Percentiles rank a stretch among this genome's conserved stretches.
Evolutionary conservation across 2,888 invertebrate species (phyloP).

Genomic region (Pollenia amentaria): DNA sequence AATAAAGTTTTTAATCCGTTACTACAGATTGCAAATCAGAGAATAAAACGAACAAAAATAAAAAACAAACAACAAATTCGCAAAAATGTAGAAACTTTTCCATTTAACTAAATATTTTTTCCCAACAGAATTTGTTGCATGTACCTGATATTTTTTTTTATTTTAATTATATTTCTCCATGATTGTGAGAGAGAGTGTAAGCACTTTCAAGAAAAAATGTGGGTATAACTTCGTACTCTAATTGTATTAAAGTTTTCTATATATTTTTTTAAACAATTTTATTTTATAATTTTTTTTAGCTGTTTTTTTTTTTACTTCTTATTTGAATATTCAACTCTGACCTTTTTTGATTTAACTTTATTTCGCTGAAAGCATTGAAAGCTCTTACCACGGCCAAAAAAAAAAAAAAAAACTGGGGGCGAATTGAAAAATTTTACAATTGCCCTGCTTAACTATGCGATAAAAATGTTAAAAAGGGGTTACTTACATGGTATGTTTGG

Average conservation of each 20-base stretch:
- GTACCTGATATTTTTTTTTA: conserved; percentile 27
- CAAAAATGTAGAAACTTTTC: conserved; percentile 49
- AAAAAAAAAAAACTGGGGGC: neutral
- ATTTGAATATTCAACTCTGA: conserved; percentile 45
- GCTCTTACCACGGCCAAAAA: conserved; percentile 2
- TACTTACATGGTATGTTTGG: too few relatives aligned
- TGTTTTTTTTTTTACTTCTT: conserved; percentile 22
- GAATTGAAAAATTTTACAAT: conserved; percentile 1
- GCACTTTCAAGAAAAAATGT: conserved; percentile 16
- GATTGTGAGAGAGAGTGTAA: neutral
- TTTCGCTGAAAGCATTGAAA: conserved; percentile 50
- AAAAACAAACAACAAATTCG: conserved; percentile 39
- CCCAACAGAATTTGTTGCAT: conserved; percentile 49
- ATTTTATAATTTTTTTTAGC: conserved; percentile 52
- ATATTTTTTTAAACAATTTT: conserved; percentile 20
- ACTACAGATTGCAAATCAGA: conserved; percentile 30
- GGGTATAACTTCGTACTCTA: conserved; percentile 34
- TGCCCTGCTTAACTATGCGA: conserved; percentile 2
- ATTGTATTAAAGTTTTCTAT: conserved; percentile 43
- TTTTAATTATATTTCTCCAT: conserved; percentile 6
- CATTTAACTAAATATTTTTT: conserved; percentile 35
- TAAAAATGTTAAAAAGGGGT: neutral
- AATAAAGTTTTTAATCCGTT: conserved; percentile 37
- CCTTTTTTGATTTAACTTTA: conserved; percentile 50
- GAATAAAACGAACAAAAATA: neutral